These are phyloP conservation scores for Drosophila lacteicornis DNA, from an alignment of 1,140 invertebrate genomes.

Conservation along the genomic window DNA sequence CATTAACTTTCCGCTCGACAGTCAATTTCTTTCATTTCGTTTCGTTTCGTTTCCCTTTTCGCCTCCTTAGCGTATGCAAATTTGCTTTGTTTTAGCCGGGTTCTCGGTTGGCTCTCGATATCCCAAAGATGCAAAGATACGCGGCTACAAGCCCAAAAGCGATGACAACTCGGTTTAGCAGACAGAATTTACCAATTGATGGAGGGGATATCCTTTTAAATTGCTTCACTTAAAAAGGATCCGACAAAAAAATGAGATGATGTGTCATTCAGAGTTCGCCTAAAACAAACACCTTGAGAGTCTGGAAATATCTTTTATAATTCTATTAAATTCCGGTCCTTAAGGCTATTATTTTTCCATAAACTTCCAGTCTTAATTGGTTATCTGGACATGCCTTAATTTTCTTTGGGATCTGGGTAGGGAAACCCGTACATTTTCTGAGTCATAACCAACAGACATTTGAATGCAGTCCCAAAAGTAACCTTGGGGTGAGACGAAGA, in stretches of 20 bases:
- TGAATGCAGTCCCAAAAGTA: conserved; percentile 33
- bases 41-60: conserved; percentile 15
- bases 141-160: conserved; percentile 19
- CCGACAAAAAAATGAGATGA: background rate
- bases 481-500: conserved; percentile 7
- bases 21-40: conserved; percentile 61
- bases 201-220: conserved; percentile 4
- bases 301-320: background rate
- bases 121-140: conserved; percentile 16
- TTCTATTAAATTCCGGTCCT: background rate
- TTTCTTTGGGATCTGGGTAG: background rate
- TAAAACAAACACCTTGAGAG: background rate
- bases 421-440: background rate
- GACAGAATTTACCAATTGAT: conserved; percentile 30
- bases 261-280: background rate
- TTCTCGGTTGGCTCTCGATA: conserved; percentile 5
- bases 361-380: background rate
- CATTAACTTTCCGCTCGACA: conserved; percentile 78
- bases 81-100: conserved; percentile 35
- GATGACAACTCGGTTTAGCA: conserved; percentile 35
- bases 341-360: background rate
- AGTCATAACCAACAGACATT: conserved; percentile 14
- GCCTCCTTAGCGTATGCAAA: conserved; percentile 66
- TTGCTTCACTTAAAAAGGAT: conserved; percentile 4
- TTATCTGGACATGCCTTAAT: background rate